A percentile compares a stretch with the other conserved stretches of the same genome.
These are phyloP conservation scores for Alaudala cheleensis DNA, from an alignment of 2,113 vertebrate species.

Conservation along the genomic window DNA sequence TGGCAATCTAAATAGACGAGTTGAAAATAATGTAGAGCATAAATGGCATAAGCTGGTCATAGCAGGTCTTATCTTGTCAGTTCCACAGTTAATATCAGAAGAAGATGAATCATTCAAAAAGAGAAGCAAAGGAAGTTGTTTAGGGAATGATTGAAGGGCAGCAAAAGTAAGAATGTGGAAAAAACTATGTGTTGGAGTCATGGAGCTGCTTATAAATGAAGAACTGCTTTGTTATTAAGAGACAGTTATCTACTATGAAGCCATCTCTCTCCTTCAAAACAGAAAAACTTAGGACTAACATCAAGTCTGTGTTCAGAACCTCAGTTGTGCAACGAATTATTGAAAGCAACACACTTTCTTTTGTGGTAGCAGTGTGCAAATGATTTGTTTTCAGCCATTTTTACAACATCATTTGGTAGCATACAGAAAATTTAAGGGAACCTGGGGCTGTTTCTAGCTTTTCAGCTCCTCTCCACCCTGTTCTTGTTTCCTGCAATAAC, in stretches of 20 bases:
- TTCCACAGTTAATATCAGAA: not conserved
- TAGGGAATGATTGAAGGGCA: not conserved
- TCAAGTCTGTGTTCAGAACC: not conserved
- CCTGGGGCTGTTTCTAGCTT: not conserved
- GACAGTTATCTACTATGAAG: not conserved
- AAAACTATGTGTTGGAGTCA: not conserved
- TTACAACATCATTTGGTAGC: not conserved
- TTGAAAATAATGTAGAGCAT: not conserved
- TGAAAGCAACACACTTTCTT: not conserved
- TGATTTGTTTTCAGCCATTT: not conserved
- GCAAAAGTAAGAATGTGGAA: not conserved
- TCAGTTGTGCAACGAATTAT: not conserved
- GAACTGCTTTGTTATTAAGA: not conserved
- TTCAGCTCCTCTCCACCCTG: not conserved
- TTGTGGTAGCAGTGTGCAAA: not conserved
- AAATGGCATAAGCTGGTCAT: not conserved
- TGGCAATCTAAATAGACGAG: not conserved
- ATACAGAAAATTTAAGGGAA: not conserved
- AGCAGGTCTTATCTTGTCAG: not conserved
- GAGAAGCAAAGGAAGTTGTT: not conserved
- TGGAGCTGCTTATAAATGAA: not conserved
- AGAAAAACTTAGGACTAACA: not conserved
- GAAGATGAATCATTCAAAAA: not conserved
- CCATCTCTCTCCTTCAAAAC: not conserved
- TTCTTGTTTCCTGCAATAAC: not conserved